A percentile compares a stretch with the other conserved stretches of the same genome.
These are phyloP conservation scores for Circaetus gallicus DNA, from an alignment of 2,113 vertebrate species.

Conservation along the genomic window DNA sequence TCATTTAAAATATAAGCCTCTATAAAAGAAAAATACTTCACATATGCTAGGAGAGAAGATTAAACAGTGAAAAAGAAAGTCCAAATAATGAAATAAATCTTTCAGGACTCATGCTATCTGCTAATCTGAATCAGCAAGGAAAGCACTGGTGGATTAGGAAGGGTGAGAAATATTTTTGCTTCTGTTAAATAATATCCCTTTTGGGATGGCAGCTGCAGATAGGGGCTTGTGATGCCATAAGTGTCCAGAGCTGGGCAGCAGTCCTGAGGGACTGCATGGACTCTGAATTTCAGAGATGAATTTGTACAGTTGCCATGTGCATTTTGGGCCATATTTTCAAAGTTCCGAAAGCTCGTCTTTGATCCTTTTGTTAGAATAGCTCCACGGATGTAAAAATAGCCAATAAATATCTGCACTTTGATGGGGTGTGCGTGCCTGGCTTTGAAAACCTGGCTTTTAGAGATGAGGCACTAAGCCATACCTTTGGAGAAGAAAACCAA, in stretches of 20 bases:
- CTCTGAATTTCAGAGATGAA: neutral
- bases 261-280: neutral
- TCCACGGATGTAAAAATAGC: neutral
- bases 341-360: neutral
- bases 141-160: neutral
- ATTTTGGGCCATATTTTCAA: neutral
- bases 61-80: neutral
- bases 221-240: neutral
- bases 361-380: neutral
- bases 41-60: neutral
- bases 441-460: neutral
- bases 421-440: neutral
- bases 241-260: neutral
- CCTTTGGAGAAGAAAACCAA: neutral
- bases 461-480: neutral
- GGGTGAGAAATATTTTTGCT: neutral
- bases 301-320: neutral
- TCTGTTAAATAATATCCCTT: fast-evolving
- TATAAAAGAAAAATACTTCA: neutral
- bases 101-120: neutral
- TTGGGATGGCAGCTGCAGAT: neutral
- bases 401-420: neutral
- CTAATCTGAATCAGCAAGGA: neutral
- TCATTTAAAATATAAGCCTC: neutral
- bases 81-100: neutral